A percentile compares a stretch with the other conserved stretches of the same genome.
Conservation (phyloP, 2,888 invertebrate genomes). For the Parnassius apollo region DNA sequence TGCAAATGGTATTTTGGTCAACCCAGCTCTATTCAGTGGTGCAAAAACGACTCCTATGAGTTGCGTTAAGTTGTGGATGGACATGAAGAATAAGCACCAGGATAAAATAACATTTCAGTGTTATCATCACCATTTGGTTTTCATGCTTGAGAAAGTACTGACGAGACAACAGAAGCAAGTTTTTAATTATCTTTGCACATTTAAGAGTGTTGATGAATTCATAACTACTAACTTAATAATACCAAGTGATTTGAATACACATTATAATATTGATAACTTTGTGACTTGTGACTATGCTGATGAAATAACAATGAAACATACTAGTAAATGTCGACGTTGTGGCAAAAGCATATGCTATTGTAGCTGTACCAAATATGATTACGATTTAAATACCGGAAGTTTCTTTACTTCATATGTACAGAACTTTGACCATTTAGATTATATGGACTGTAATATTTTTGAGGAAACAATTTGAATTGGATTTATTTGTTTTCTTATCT, state of each 20-base stretch:
- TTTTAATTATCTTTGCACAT: slow-evolving; percentile 89
- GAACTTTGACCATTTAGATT: slow-evolving; percentile 58
- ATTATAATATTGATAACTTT: slow-evolving; percentile 51
- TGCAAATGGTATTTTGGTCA: slow-evolving; percentile 93
- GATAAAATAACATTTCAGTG: slow-evolving; percentile 88
- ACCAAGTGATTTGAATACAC: slow-evolving; percentile 47
- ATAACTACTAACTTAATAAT: slow-evolving; percentile 81
- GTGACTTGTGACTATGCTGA: slow-evolving; percentile 61
- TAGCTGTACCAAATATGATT: slow-evolving; percentile 60
- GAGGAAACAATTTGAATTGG: slow-evolving; percentile 39
- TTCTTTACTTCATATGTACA: slow-evolving; percentile 62
- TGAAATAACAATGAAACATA: slow-evolving; percentile 66
- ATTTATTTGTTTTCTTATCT: slow-evolving; percentile 8
- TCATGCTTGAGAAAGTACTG: slow-evolving; percentile 94
- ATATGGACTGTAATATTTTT: slow-evolving; percentile 70
- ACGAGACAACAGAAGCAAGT: slow-evolving; percentile 85
- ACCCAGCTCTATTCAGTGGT: slow-evolving; percentile 94
- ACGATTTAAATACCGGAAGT: slow-evolving; percentile 51
- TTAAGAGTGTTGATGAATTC: slow-evolving; percentile 86
- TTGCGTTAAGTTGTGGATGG: slow-evolving; percentile 92
- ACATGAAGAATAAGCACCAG: slow-evolving; percentile 82
- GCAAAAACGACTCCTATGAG: slow-evolving; percentile 84
- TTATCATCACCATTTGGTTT: slow-evolving; percentile 97
- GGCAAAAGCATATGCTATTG: slow-evolving; percentile 64
- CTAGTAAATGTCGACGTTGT: slow-evolving; percentile 66